phyloP scores from a whole-genome alignment of 1,140 invertebrate genomes.

The Hyposmocoma kahamanoa region DNA sequence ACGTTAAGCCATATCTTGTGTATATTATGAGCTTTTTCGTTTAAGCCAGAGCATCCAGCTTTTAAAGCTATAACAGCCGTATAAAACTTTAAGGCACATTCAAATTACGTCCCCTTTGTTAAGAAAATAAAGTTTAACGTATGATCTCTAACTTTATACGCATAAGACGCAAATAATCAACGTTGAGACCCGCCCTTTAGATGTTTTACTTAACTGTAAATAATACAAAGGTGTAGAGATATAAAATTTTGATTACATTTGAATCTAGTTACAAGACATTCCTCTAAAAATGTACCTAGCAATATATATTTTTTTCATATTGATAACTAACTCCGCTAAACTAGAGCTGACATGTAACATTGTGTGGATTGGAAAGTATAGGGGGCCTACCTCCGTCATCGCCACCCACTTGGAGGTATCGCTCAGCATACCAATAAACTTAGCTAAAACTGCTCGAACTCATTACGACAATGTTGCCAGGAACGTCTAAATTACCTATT shows the following conservation, averaged over 20 bases:
- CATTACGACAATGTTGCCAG: constrained; percentile 63
- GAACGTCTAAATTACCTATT: constrained; percentile 69
- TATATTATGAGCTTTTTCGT: constrained; percentile 72
- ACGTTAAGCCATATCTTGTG: constrained; percentile 67
- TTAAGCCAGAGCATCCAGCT: constrained; percentile 10
- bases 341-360: too few species aligned
- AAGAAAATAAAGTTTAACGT: constrained; percentile 22
- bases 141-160: too few species aligned
- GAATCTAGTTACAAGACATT: too few species aligned
- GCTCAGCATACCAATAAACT: constrained; percentile 36
- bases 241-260: too few species aligned
- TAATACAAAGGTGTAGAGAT: constrained; percentile 46
- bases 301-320: too few species aligned
- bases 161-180: constrained; percentile 14
- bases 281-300: too few species aligned
- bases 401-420: constrained; percentile 21
- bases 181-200: constrained; percentile 46
- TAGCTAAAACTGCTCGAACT: constrained; percentile 34
- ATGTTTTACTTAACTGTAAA: constrained; percentile 57
- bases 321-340: too few species aligned
- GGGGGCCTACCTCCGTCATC: too few species aligned
- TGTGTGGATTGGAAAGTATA: too few species aligned
- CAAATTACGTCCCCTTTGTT: constrained; percentile 14
- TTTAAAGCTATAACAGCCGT: constrained; percentile 15
- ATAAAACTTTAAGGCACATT: constrained; percentile 12